phyloP scores from a whole-genome alignment of 2,888 invertebrate genomes.

The Agriotes lineatus region DNA sequence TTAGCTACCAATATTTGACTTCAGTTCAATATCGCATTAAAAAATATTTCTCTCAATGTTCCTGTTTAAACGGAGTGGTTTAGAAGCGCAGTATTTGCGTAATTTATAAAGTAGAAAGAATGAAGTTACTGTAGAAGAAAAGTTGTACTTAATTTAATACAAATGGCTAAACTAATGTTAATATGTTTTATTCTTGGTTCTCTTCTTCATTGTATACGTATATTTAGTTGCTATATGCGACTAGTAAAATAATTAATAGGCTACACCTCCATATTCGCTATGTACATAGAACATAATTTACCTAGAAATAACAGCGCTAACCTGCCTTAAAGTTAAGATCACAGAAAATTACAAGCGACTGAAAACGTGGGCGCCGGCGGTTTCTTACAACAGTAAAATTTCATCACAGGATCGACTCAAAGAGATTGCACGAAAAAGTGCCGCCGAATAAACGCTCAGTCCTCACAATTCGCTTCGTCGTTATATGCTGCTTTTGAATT shows the following conservation, averaged over 20 bases:
- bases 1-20: too few species aligned
- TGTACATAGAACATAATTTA: conserved; percentile 10
- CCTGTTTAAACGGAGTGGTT: too few species aligned
- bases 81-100: too few species aligned
- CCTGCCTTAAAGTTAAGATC: neutral
- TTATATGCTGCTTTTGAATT: neutral
- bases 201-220: conserved; percentile 4
- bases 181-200: conserved; percentile 36
- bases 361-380: neutral
- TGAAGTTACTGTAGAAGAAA: too few species aligned
- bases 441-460: neutral
- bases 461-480: conserved; percentile 31
- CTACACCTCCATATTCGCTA: neutral
- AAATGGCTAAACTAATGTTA: conserved; percentile 23
- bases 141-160: too few species aligned
- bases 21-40: too few species aligned
- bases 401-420: conserved; percentile 26
- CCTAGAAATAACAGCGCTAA: conserved; percentile 11
- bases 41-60: too few species aligned
- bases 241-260: conserved; percentile 20
- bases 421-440: conserved; percentile 25
- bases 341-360: conserved; percentile 1
- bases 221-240: conserved; percentile 31
- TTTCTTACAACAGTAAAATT: neutral
- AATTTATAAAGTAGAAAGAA: too few species aligned